phyloP scores from a whole-genome alignment of 2,113 vertebrate genomes.

The Blennius ocellaris region DNA sequence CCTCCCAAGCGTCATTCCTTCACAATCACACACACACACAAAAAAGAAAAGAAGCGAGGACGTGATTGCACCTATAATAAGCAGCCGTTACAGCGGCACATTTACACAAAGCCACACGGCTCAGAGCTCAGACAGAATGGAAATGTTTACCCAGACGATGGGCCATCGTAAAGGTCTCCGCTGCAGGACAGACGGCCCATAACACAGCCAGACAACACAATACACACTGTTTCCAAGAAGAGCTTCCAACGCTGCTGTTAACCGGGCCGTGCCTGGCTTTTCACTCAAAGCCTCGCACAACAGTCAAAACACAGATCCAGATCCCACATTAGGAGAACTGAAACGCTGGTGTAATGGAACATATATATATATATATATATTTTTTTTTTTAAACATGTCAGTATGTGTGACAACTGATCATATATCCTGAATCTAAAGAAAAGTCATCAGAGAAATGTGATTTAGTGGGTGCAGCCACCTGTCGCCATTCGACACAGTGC shows the following conservation, averaged over 20 bases:
- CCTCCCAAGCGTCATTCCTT: constrained; percentile 17
- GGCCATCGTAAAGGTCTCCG: constrained; percentile 48
- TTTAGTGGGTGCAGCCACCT: too few species aligned
- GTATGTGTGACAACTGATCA: too few species aligned
- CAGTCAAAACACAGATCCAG: constrained; percentile 40
- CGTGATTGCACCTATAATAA: constrained; percentile 33
- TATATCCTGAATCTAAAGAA: too few species aligned
- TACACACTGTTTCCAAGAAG: constrained; percentile 70
- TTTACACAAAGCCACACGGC: constrained; percentile 29
- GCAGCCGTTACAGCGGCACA: background rate
- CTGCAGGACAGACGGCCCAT: constrained; percentile 51
- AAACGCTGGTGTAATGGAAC: background rate
- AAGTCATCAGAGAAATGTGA: too few species aligned
- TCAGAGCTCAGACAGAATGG: constrained; percentile 57
- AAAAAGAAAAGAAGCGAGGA: constrained; percentile 27
- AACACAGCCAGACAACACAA: constrained; percentile 73
- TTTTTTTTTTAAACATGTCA: too few species aligned
- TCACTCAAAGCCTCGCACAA: constrained; percentile 66
- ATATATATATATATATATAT: too few species aligned
- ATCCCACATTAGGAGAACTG: constrained; percentile 40
- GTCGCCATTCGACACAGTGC: too few species aligned
- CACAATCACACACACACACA: background rate
- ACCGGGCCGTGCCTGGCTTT: constrained; percentile 66
- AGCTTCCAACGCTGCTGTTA: constrained; percentile 67
- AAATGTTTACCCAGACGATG: constrained; percentile 72